phyloP scores from a whole-genome alignment of 2,113 vertebrate species.

The Gymnorhina tibicen region DNA sequence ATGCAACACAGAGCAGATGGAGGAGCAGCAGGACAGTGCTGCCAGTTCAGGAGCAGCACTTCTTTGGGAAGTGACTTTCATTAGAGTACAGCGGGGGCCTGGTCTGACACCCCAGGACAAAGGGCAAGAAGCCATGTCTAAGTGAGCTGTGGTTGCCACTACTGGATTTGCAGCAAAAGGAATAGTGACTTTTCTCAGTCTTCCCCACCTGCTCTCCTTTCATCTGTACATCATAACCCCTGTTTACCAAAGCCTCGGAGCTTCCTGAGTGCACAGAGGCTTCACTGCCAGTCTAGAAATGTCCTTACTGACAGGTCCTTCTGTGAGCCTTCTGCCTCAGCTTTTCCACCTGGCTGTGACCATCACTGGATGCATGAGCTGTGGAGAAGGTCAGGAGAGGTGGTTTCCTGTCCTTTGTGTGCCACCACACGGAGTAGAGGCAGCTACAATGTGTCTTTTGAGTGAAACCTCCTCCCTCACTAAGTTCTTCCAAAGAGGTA shows the following conservation, averaged over 20 bases:
- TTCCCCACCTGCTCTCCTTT: not conserved
- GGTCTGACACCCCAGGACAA: not conserved
- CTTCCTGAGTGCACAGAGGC: not conserved
- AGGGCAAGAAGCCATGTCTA: rapidly evolving
- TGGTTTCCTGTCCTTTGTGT: rapidly evolving
- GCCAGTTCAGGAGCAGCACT: not conserved
- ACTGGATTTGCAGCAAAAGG: not conserved
- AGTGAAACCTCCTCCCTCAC: not conserved
- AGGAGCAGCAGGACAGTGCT: not conserved
- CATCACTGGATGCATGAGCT: not conserved
- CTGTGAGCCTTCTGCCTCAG: not conserved
- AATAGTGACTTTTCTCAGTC: not conserved
- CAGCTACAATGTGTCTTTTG: not conserved
- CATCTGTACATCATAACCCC: not conserved
- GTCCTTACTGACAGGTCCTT: not conserved
- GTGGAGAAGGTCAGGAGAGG: not conserved
- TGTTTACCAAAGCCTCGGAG: rapidly evolving
- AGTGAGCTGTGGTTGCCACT: rapidly evolving
- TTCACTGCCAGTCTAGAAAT: not conserved
- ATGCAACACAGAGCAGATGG: not conserved
- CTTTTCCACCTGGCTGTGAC: not conserved
- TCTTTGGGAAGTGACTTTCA: not conserved
- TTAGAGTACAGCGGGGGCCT: not conserved
- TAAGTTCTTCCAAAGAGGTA: not conserved
- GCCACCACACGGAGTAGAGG: rapidly evolving